These are phyloP conservation scores for Callinectes sapidus DNA, from an alignment of 2,888 invertebrate genomes.

Conservation along the genomic window DNA sequence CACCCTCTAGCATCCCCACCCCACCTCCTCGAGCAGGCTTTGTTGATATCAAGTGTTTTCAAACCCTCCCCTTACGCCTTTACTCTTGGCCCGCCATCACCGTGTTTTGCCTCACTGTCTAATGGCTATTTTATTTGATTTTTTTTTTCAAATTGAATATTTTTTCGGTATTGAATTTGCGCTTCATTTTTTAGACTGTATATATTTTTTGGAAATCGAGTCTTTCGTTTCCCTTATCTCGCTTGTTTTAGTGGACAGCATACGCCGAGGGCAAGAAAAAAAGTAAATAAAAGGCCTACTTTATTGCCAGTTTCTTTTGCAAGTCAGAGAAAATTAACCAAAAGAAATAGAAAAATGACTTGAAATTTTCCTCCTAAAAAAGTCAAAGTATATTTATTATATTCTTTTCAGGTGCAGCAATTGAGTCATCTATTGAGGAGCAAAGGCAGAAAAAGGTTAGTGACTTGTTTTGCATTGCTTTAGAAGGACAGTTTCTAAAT, in stretches of 20 bases:
- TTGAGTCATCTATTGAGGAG: not conserved
- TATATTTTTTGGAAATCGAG: no score
- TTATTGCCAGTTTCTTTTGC: no score
- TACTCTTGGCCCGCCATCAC: not conserved
- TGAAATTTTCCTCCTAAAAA: no score
- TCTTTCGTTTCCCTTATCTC: no score
- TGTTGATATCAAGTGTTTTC: constrained; percentile 26
- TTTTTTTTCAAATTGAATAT: no score
- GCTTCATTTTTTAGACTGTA: no score
- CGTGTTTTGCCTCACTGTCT: not conserved
- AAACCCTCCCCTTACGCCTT: not conserved
- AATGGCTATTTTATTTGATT: not conserved
- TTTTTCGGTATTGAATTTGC: not conserved
- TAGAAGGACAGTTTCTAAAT: not conserved
- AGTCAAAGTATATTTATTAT: not conserved
- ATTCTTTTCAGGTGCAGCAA: not conserved
- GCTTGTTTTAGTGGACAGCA: no score
- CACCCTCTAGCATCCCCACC: not conserved
- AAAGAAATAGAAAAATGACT: no score
- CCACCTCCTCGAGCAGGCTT: not conserved
- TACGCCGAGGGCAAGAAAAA: no score
- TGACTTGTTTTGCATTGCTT: not conserved
- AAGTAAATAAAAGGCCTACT: no score
- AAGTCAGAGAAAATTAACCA: no score
- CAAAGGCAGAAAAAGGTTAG: not conserved